Conservation (phyloP, 2,113 vertebrate genomes). For the Megalops atlanticus region DNA sequence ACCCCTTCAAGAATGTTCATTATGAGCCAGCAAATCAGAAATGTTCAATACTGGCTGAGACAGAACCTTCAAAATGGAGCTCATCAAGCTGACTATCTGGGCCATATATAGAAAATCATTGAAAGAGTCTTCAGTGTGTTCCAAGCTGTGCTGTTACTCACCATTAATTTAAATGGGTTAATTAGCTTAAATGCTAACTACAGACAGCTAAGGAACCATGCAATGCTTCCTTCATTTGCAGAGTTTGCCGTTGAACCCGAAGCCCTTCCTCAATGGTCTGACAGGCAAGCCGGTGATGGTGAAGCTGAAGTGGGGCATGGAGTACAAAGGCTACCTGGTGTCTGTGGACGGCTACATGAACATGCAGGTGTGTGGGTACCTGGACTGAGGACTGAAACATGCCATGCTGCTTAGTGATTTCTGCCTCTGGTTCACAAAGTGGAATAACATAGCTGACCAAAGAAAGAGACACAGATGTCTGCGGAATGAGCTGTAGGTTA, state of each 20-base stretch:
- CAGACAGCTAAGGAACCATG: neutral
- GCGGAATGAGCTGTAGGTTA: too few species aligned
- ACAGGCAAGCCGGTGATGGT: constrained; percentile 98
- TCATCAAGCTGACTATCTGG: too few species aligned
- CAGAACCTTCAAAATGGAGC: too few species aligned
- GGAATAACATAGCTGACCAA: too few species aligned
- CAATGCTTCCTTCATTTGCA: constrained; percentile 46
- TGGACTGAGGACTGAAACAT: neutral
- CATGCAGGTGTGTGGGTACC: constrained; percentile 82
- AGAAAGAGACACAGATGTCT: too few species aligned
- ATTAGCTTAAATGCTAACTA: neutral
- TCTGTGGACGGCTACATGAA: constrained; percentile 98
- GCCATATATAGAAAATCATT: too few species aligned
- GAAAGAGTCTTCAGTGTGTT: neutral
- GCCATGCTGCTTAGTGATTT: neutral
- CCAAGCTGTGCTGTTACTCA: neutral
- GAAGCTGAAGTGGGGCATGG: constrained; percentile 98
- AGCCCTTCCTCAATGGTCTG: constrained; percentile 94
- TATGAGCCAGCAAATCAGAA: too few species aligned
- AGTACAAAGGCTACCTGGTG: constrained; percentile 96
- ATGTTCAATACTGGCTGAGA: too few species aligned
- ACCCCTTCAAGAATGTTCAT: too few species aligned
- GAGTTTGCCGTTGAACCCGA: constrained; percentile 97
- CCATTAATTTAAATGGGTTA: neutral
- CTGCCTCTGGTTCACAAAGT: too few species aligned